Evolutionary conservation across 2,888 invertebrate species (phyloP).

Genomic region (Lasioglossum oenotherae): DNA sequence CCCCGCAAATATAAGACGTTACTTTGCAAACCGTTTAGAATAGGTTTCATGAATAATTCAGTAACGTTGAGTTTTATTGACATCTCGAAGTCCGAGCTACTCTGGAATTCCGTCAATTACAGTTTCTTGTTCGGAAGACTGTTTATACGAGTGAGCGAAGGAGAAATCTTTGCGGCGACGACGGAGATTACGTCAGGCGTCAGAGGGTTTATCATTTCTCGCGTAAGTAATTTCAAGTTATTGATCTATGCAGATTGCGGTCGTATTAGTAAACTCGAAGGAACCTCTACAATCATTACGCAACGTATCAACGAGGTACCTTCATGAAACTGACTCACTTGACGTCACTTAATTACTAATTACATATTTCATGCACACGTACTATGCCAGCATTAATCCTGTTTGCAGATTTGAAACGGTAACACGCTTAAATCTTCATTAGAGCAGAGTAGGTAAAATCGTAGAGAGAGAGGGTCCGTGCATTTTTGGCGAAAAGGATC

Average conservation of each 20-base stretch:
- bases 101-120: neutral
- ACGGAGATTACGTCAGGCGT: neutral
- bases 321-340: constrained; percentile 35
- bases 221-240: constrained; percentile 50
- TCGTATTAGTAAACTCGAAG: constrained; percentile 38
- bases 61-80: neutral
- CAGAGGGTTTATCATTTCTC: constrained; percentile 23
- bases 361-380: constrained; percentile 34
- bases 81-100: neutral
- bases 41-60: constrained; percentile 1
- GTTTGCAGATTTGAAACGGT: constrained; percentile 28
- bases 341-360: constrained; percentile 49
- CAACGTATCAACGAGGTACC: constrained; percentile 23
- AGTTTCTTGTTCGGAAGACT: constrained; percentile 25
- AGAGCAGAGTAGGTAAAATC: neutral
- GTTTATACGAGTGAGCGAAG: constrained; percentile 10
- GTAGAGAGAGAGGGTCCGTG: neutral
- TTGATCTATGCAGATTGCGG: constrained; percentile 65
- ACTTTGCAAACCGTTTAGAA: neutral
- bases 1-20: neutral
- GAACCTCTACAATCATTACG: constrained; percentile 34
- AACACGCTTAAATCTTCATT: neutral
- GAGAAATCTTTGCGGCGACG: neutral
- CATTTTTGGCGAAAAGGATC: no score
- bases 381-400: constrained; percentile 3